Evolutionary conservation across 2,888 invertebrate genomes (phyloP).

Genomic region (Cotesia congregata): DNA sequence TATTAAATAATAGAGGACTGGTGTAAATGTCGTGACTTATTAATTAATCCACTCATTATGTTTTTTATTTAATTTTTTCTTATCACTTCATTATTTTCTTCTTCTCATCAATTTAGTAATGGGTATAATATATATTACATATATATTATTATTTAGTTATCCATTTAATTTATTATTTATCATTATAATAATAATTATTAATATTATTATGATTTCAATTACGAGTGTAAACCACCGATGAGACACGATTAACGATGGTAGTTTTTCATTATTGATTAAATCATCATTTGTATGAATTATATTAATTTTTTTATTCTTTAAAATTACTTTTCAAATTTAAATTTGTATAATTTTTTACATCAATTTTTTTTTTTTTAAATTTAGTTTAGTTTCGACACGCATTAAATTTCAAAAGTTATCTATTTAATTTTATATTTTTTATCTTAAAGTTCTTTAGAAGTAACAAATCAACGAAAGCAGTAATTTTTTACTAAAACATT

Average conservation of each 20-base stretch:
- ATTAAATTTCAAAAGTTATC: constrained; percentile 49
- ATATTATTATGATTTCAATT: constrained; percentile 22
- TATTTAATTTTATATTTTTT: constrained; percentile 41
- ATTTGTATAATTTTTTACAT: constrained; percentile 42
- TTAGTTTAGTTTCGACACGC: constrained; percentile 48
- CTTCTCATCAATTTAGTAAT: constrained; percentile 56
- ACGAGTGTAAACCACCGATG: constrained; percentile 30
- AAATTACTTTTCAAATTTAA: constrained; percentile 47
- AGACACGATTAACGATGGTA: not conserved
- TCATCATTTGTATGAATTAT: constrained; percentile 44
- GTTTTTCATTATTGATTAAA: constrained; percentile 28
- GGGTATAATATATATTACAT: constrained; percentile 69
- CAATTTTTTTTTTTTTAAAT: constrained; percentile 41
- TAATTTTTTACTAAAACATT: not conserved
- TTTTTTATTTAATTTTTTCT: constrained; percentile 56
- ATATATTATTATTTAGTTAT: constrained; percentile 60
- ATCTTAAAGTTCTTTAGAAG: constrained; percentile 46
- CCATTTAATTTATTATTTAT: not conserved
- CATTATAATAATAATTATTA: not conserved
- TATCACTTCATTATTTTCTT: constrained; percentile 55
- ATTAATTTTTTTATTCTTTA: constrained; percentile 47
- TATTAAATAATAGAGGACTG: constrained; percentile 65
- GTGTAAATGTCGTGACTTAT: not conserved
- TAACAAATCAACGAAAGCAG: not conserved
- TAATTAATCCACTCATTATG: constrained; percentile 45